phyloP scores from a whole-genome alignment of 2,113 vertebrate genomes.

The Zosterops lateralis region DNA sequence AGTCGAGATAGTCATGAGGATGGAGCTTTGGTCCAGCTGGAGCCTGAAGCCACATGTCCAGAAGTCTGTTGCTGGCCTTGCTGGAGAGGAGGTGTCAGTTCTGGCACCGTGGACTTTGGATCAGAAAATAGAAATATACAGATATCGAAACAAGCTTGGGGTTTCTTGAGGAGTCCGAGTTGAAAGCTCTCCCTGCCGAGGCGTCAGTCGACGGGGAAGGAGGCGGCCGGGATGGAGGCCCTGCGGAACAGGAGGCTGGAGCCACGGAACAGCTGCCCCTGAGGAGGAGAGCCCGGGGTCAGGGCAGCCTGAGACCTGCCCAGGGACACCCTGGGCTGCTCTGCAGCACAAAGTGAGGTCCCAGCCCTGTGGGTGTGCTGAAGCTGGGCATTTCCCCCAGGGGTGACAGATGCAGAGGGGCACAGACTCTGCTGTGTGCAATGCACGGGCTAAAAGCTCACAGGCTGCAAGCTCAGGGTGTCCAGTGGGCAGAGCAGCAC shows the following conservation, averaged over 20 bases:
- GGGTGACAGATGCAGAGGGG: neutral
- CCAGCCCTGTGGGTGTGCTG: neutral
- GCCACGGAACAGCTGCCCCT: slow-evolving; percentile 87
- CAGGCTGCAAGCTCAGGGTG: neutral
- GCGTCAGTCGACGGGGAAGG: slow-evolving; percentile 69
- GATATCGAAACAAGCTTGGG: neutral
- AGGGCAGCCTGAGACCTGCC: neutral
- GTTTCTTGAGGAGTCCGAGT: neutral
- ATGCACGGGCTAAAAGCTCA: fast-evolving
- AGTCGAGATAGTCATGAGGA: neutral
- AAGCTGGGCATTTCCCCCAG: neutral
- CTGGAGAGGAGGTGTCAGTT: neutral
- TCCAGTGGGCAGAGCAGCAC: neutral
- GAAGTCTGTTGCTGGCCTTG: neutral
- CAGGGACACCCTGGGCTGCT: neutral
- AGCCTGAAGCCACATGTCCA: slow-evolving; percentile 9
- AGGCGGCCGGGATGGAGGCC: slow-evolving; percentile 64
- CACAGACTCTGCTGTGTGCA: neutral
- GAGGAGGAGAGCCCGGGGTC: neutral
- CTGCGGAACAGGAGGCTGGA: slow-evolving; percentile 89
- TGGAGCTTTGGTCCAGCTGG: slow-evolving; percentile 28
- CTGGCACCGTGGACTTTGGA: neutral
- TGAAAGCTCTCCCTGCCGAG: neutral
- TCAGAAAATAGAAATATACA: slow-evolving; percentile 7
- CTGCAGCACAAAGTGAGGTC: fast-evolving